These are phyloP conservation scores for Tinea pellionella DNA, from an alignment of 2,888 invertebrate genomes.

Conservation along the genomic window DNA sequence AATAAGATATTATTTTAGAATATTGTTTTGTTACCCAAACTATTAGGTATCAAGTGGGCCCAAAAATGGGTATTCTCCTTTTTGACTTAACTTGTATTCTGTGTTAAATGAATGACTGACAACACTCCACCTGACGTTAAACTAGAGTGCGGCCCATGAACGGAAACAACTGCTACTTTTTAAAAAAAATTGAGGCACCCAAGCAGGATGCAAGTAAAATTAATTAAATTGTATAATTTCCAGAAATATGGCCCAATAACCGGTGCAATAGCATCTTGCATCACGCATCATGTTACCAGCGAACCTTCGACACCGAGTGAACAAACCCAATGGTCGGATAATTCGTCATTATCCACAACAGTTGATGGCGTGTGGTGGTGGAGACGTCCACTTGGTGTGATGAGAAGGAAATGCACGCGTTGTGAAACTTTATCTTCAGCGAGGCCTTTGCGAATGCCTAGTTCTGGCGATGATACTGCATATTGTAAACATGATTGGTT, in stretches of 20 bases:
- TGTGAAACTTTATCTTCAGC: conserved; percentile 48
- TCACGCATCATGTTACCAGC: conserved; percentile 23
- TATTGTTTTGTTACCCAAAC: too few relatives aligned
- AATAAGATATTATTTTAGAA: too few relatives aligned
- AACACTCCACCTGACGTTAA: too few relatives aligned
- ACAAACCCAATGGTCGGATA: conserved; percentile 44
- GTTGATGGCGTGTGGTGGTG: conserved; percentile 43
- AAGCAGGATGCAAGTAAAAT: too few relatives aligned
- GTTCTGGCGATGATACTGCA: conserved; percentile 27
- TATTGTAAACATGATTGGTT: not conserved
- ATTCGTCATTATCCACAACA: conserved; percentile 30
- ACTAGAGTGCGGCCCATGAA: too few relatives aligned
- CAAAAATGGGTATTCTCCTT: too few relatives aligned
- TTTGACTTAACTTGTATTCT: too few relatives aligned
- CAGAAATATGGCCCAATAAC: conserved; percentile 58
- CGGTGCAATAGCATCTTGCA: conserved; percentile 23
- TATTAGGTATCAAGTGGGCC: too few relatives aligned
- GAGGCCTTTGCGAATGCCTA: conserved; percentile 41
- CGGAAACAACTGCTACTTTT: too few relatives aligned
- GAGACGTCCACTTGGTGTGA: conserved; percentile 38
- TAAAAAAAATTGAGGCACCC: too few relatives aligned
- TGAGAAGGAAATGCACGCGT: conserved; percentile 38
- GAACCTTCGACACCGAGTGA: conserved; percentile 62
- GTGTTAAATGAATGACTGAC: too few relatives aligned
- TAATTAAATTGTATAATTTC: too few relatives aligned